Base-by-base conservation (phyloP, 1,140 invertebrate species). In the Callitettix versicolor region DNA sequence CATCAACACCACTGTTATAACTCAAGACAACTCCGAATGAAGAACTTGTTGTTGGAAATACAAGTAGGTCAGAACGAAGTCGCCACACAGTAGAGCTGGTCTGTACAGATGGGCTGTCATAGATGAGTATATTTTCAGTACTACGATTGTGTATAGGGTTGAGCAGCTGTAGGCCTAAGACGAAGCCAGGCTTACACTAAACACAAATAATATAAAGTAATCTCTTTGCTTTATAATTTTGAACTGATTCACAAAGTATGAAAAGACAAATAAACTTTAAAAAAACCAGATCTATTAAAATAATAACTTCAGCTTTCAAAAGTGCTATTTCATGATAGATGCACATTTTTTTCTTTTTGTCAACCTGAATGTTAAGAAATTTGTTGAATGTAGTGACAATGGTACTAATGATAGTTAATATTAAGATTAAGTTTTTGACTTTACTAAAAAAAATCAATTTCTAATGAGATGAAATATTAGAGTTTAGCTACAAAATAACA, bases 131-230 rank as follows among this genome's bases (percentile, higher is more conserved):
- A 58, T 77, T 74, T 72, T 95, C 91, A 0, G 84, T 85, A 53
- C 88, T 93, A 50, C 85, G 77, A 67, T 91, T 90, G 53, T 87
- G 82, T 52, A 93, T 88, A 1, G 90, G 89, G 73, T 92, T 94
- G 1, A 95, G 64, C 6, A 91, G 74, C 64, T 91, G 88, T 24
- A 91, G 79, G 18, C 86, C 86, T 22, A 91, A 73, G 1, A 88
- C 85, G 52, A 61, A 62, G 4, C 85, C 84, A 1, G 85, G 84
- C 21, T 79, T 79, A 56, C 83, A 85, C 72, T 80, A 73, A 15
- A 80, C 63, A 21, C 12, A 34, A 30, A 21, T 7, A 49, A 36
- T 36, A 9, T 36, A n/a, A n/a, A 36, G 9, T 36, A 36, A 36
- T 9, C 9, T 9, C n/a, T 36, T 9, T 36, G 14, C n/a, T n/a